phyloP scores from a whole-genome alignment of 2,113 vertebrate species.

The Odontesthes bonariensis region DNA sequence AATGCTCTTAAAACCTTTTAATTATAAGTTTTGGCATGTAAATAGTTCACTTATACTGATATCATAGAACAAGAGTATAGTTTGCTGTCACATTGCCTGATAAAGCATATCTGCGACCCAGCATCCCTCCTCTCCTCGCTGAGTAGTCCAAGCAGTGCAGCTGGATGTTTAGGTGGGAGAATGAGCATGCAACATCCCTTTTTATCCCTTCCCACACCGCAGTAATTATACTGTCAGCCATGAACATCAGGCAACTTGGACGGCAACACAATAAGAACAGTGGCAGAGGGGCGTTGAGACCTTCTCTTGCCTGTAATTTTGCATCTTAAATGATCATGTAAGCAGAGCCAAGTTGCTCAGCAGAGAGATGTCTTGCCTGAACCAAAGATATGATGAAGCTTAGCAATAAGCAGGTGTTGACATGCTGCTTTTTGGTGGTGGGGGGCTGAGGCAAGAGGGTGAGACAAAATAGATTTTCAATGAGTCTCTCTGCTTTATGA shows the following conservation, averaged over 20 bases:
- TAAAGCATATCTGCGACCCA: constrained; percentile 23
- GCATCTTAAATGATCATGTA: constrained; percentile 84
- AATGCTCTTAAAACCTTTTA: too few relatives aligned
- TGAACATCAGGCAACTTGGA: constrained; percentile 79
- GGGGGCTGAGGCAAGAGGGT: not conserved
- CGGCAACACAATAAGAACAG: constrained; percentile 82
- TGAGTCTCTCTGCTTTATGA: constrained; percentile 41
- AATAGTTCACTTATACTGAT: too few relatives aligned
- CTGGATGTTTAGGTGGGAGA: constrained; percentile 88
- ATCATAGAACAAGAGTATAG: not conserved
- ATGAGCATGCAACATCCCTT: constrained; percentile 70
- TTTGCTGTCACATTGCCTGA: not conserved
- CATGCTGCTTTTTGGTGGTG: constrained; percentile 26
- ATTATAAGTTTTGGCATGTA: too few relatives aligned
- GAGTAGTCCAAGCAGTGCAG: constrained; percentile 76
- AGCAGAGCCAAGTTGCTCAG: constrained; percentile 73
- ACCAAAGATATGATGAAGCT: constrained; percentile 70
- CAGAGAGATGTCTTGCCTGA: constrained; percentile 58
- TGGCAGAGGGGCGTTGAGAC: constrained; percentile 80
- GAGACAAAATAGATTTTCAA: constrained; percentile 47
- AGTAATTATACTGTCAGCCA: constrained; percentile 89
- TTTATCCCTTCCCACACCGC: constrained; percentile 85
- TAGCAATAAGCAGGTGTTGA: constrained; percentile 73
- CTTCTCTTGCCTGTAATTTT: constrained; percentile 86
- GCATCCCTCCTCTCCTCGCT: not conserved